Conservation (phyloP, 2,888 invertebrate species). For the Aleiodes leptofemur region DNA sequence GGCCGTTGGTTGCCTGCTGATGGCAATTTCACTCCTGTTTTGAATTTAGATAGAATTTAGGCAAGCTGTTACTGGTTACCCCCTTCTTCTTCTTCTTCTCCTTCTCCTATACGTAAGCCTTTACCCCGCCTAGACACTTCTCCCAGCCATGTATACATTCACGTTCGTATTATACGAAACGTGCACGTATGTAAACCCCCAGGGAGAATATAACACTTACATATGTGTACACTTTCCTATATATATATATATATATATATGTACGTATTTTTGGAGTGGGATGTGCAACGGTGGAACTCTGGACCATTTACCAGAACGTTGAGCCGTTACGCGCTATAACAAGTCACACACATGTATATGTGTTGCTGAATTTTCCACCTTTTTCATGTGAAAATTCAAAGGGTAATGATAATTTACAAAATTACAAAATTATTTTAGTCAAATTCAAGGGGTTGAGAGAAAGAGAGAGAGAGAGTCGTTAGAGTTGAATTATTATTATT, state of each 20-base stretch:
- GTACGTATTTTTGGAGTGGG: conserved; percentile 38
- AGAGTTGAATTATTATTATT: too few species aligned
- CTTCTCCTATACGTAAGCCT: conserved; percentile 9
- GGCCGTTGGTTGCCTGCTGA: conserved; percentile 59
- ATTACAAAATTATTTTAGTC: background rate
- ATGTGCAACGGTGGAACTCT: conserved; percentile 48
- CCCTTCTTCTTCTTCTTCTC: too few species aligned
- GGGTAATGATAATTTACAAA: background rate
- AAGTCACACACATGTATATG: conserved; percentile 46
- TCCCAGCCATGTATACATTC: conserved; percentile 40
- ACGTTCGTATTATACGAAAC: conserved; percentile 38
- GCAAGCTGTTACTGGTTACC: conserved; percentile 64
- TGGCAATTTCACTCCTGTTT: conserved; percentile 66
- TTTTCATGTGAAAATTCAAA: conserved; percentile 1
- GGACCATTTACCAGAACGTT: conserved; percentile 55
- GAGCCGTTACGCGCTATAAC: conserved; percentile 52
- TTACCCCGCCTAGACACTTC: conserved; percentile 45
- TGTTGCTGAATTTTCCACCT: conserved; percentile 3
- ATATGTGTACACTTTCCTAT: conserved; percentile 6
- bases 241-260: conserved; percentile 47
- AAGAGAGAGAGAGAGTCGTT: too few species aligned
- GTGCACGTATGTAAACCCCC: conserved; percentile 40
- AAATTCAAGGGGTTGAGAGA: too few species aligned
- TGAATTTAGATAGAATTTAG: conserved; percentile 69
- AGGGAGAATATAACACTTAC: conserved; percentile 35